Evolutionary conservation across 1,140 invertebrate genomes (phyloP).

Genomic region (Phocides pigmalion): DNA sequence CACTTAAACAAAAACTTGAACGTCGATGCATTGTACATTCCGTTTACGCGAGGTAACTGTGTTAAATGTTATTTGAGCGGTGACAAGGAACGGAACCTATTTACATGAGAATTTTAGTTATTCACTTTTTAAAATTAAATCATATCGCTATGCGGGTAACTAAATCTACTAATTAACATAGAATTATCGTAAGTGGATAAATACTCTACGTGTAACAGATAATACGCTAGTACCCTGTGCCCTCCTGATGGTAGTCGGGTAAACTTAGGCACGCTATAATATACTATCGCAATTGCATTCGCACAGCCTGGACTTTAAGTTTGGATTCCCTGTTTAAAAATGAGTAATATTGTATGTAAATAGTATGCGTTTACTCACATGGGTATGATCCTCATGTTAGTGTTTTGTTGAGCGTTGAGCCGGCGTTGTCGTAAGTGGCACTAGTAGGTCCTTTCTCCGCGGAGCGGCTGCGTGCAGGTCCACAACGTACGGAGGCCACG

Average conservation of each 20-base stretch:
- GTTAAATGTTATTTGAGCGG: conserved; percentile 36
- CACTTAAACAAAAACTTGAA: conserved; percentile 42
- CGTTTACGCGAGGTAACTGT: conserved; percentile 35
- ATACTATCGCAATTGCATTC: conserved; percentile 63
- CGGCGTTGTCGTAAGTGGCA: conserved; percentile 53
- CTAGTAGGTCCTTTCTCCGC: conserved; percentile 64
- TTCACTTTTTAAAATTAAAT: conserved; percentile 15
- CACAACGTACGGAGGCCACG: conserved; percentile 68
- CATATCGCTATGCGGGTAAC: conserved; percentile 38
- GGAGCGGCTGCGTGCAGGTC: conserved; percentile 63
- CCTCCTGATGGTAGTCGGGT: conserved; percentile 16
- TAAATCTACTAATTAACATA: not conserved
- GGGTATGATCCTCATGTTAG: conserved; percentile 70
- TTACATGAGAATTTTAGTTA: conserved; percentile 1
- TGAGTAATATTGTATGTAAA: conserved; percentile 20
- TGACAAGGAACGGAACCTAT: conserved; percentile 35
- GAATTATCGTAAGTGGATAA: not conserved
- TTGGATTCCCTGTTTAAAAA: conserved; percentile 22
- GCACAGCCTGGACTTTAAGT: conserved; percentile 49
- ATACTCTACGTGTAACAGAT: conserved; percentile 3
- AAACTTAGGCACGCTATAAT: too few species aligned
- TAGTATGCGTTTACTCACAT: conserved; percentile 59
- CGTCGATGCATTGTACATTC: conserved; percentile 39
- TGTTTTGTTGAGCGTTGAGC: conserved; percentile 38
- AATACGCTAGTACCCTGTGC: conserved; percentile 24